Percentiles rank a stretch among this genome's conserved stretches.
phyloP scores from a whole-genome alignment of 1,140 invertebrate genomes.

The Hyphantria cunea region DNA sequence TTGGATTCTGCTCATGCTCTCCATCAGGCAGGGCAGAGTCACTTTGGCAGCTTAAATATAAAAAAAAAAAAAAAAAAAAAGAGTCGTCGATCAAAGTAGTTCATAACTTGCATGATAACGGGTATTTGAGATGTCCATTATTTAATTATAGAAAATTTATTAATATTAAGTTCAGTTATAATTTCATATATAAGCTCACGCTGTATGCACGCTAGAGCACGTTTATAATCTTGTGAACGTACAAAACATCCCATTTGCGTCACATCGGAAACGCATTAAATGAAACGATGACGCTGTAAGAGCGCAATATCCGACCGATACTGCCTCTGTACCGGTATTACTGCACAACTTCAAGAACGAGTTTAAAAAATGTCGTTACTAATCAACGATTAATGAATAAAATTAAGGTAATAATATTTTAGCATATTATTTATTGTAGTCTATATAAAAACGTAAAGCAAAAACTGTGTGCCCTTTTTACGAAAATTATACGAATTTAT shows the following conservation, averaged over 20 bases:
- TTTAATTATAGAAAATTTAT: background rate
- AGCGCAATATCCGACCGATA: conserved; percentile 71
- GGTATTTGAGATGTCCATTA: background rate
- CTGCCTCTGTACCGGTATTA: conserved; percentile 23
- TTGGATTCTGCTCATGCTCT: no score
- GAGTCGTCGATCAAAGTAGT: no score
- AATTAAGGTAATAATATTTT: background rate
- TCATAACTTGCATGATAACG: background rate
- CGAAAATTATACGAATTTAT: no score
- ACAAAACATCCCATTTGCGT: conserved; percentile 70
- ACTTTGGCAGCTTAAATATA: no score
- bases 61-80: no score
- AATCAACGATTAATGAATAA: conserved; percentile 1
- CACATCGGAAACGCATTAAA: conserved; percentile 76
- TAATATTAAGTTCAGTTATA: conserved; percentile 8
- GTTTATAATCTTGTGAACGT: conserved; percentile 24
- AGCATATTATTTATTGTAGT: background rate
- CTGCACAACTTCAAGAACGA: conserved; percentile 16
- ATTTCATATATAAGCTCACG: no score
- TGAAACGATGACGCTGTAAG: conserved; percentile 54
- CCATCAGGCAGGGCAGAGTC: no score
- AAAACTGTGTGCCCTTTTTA: no score
- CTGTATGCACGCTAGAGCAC: no score
- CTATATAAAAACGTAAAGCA: no score
- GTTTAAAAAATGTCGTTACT: conserved; percentile 11